Evolutionary conservation across 2,888 invertebrate genomes (phyloP), one percentile per base, ranked within the genome.

Genomic region (Dione vanillae): DNA sequence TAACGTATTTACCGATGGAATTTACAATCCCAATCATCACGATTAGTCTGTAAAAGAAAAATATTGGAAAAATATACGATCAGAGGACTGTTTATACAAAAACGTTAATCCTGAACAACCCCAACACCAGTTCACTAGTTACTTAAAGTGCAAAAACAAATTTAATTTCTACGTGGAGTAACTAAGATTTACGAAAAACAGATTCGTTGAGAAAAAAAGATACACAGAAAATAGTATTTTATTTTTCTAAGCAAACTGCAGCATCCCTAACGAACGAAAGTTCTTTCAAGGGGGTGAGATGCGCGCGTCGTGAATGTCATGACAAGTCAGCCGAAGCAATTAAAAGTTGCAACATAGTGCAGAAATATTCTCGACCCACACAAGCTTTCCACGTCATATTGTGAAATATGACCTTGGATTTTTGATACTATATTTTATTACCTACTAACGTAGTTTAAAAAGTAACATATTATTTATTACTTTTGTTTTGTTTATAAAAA

Each of bases 291-390:
- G 52, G 61, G 14, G 49, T 19, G 41, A 59, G 59, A 59, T 51
- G 72, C 67, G 79, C 77, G 77, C 79, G 74, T 74, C 76, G 77
- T 65, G 49, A 54, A 86, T 82, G 79, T 73, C 71, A 75, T 77
- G 76, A 75, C 78, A 77, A 82, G 79, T 80, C 80, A 80, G 43
- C 64, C 77, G 82, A 81, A 79, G 85, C 86, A 86, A 88, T 88
- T 88, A 88, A 86, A 88, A 87, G 83, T 86, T 83, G 78, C 74
- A 68, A 78, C 77, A 77, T 76, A 77, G 73, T 75, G 73, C 70
- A 76, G 74, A 61, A 62, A 61, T 62, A 54, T 45, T 54, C 52
- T 45, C 35, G 41, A 43, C 51, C 43, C 51, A 45, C 59, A 51
- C 40, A 51, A 20, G 52, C 54, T 61, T 45, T 61, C 12, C 16